These are phyloP conservation scores for Mystacornis crossleyi DNA, from an alignment of 2,113 vertebrate species.

Conservation along the genomic window DNA sequence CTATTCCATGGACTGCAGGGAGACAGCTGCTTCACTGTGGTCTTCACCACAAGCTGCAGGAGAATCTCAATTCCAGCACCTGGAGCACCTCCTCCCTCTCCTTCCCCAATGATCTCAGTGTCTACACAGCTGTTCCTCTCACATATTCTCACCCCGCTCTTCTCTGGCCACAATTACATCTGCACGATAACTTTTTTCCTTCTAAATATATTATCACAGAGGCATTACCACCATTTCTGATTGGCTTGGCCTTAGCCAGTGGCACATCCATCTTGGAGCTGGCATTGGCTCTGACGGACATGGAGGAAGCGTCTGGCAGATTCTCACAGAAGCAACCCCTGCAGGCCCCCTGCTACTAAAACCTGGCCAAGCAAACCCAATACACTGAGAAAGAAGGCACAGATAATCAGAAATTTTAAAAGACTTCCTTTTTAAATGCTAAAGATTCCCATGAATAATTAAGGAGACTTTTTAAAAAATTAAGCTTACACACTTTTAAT, in stretches of 20 bases:
- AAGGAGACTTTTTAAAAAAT: neutral
- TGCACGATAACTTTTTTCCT: neutral
- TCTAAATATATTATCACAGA: neutral
- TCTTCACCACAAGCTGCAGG: neutral
- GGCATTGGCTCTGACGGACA: neutral
- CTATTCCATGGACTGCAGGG: neutral
- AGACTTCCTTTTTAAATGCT: neutral
- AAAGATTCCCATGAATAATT: neutral
- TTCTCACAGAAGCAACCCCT: neutral
- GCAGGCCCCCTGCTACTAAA: neutral
- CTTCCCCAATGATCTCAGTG: neutral
- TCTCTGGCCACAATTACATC: too few relatives aligned
- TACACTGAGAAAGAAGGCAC: neutral
- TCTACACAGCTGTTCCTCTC: neutral
- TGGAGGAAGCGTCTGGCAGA: neutral
- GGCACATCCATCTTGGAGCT: neutral
- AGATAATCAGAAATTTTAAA: neutral
- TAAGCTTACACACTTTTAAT: neutral
- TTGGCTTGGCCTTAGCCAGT: neutral
- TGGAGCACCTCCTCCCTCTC: neutral
- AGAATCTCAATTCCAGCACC: neutral
- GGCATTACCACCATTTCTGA: neutral
- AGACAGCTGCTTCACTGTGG: neutral
- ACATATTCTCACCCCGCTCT: rapidly evolving
- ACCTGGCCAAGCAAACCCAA: neutral